Percentiles rank a stretch among this genome's conserved stretches.
These are phyloP conservation scores for Drosophila recens DNA, from an alignment of 2,888 invertebrate genomes.

Conservation along the genomic window DNA sequence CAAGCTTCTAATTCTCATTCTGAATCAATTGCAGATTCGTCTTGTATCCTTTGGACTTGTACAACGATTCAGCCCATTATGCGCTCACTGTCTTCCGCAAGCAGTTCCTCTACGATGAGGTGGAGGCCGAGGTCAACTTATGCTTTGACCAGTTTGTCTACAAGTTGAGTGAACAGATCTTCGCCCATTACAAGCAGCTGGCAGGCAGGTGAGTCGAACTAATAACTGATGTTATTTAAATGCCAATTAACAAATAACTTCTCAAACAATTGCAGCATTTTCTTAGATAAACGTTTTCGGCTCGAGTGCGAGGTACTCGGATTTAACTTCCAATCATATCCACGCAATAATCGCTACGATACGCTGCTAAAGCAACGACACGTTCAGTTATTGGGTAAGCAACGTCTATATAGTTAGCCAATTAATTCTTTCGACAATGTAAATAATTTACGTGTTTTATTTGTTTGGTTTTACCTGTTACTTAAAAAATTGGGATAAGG, in stretches of 20 bases:
- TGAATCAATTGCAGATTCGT: constrained; percentile 88
- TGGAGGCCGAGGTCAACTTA: constrained; percentile 98
- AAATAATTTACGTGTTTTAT: too few relatives aligned
- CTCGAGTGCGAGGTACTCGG: constrained; percentile 96
- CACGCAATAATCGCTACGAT: constrained; percentile 96
- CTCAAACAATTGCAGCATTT: constrained; percentile 89
- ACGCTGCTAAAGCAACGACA: constrained; percentile 97
- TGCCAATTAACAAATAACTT: not conserved
- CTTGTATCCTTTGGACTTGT: constrained; percentile 97
- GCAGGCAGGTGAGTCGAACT: constrained; percentile 88
- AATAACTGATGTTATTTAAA: not conserved
- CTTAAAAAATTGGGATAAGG: too few relatives aligned
- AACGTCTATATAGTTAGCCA: not conserved
- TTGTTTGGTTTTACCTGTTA: too few relatives aligned
- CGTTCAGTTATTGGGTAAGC: constrained; percentile 91
- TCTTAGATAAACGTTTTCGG: constrained; percentile 98
- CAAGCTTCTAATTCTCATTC: not conserved
- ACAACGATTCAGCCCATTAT: constrained; percentile 99
- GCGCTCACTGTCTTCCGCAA: constrained; percentile 98
- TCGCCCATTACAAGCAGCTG: constrained; percentile 98
- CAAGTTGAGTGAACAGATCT: constrained; percentile 98
- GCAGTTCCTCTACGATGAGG: constrained; percentile 99
- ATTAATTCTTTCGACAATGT: not conserved
- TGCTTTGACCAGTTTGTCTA: constrained; percentile 99
- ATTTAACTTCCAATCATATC: constrained; percentile 93